phyloP scores from a whole-genome alignment of 2,888 invertebrate species.

The Ganaspis brasiliensis region DNA sequence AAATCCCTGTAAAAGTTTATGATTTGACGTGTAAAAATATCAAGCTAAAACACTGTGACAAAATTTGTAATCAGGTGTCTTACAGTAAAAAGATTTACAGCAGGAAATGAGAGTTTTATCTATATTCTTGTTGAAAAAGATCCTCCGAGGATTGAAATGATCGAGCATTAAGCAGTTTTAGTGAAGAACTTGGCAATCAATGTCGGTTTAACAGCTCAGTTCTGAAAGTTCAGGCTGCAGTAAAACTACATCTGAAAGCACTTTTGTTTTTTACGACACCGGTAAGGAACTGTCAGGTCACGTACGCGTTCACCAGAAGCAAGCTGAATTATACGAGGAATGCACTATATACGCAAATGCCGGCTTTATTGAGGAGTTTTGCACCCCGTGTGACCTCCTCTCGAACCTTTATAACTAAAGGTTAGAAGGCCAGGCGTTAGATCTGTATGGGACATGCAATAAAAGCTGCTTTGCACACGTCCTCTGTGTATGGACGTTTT shows the following conservation, averaged over 20 bases:
- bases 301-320: constrained; percentile 46
- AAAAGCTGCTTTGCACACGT: constrained; percentile 53
- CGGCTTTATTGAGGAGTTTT: constrained; percentile 65
- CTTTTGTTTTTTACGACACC: constrained; percentile 39
- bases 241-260: constrained; percentile 36
- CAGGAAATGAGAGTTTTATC: too few relatives aligned
- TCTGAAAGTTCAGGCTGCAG: constrained; percentile 15
- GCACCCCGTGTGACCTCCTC: constrained; percentile 45
- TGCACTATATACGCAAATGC: constrained; percentile 72
- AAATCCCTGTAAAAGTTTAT: too few relatives aligned
- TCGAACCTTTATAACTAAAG: constrained; percentile 42
- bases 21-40: too few relatives aligned
- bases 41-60: too few relatives aligned
- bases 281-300: constrained; percentile 50
- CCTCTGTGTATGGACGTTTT: constrained; percentile 45
- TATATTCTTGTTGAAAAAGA: too few relatives aligned
- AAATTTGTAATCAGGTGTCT: too few relatives aligned
- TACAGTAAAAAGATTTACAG: too few relatives aligned
- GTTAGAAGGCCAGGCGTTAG: constrained; percentile 32
- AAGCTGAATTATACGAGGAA: constrained; percentile 69
- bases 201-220: constrained; percentile 23
- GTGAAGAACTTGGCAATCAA: constrained; percentile 20
- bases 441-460: constrained; percentile 55
- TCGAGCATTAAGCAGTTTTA: constrained; percentile 10
- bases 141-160: background rate